Base-by-base conservation (phyloP, 2,797 vertebrate genomes). In the Enteromius viviparus region DNA sequence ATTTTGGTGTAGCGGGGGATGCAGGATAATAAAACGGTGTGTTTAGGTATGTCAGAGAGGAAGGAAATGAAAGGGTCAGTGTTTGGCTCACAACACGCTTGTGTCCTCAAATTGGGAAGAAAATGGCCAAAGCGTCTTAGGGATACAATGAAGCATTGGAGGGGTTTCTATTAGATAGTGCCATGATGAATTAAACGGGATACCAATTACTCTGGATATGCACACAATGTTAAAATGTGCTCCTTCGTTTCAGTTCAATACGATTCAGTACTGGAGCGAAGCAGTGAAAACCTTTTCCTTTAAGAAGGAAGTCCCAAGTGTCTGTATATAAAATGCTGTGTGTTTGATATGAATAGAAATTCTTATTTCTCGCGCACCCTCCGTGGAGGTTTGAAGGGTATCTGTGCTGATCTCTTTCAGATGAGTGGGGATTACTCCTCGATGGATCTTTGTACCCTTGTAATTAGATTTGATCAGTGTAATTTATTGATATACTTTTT, bases 281-380 rank as follows among this genome's bases (percentile, higher is more conserved):
- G 89, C 85, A 34, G 66, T 49, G 55, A 60, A 64, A 68, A 78
- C 75, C 7, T 90, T 94, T 94, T 92, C 91, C 90, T 93, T 92
- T 93, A 92, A 94, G 92, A 93, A 92, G 92, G 91, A 95, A 94
- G 93, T 90, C 40, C 76, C 29, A 88, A 88, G 51, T 86, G 85
- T 91, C 78, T 93, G 90, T 93, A 89, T 91, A 92, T 92, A 93
- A 94, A 94, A 94, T 83, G 91, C 92, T 92, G 91, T 93, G 93
- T 94, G 92, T 94, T 94, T 93, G 82, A 89, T 85, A 88, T 87
- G 76, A 91, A 88, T 92, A 91, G 88, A 93, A 92, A 92, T 90
- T 89, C 82, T 82, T 88, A 90, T 91, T 92, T 94, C 90, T 91
- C 84, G 89, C 86, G 86, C 69, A 64, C 86, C 92, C 86, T 90